These are phyloP conservation scores for Dicyrtoma fusca DNA, from an alignment of 2,888 invertebrate species.

Conservation along the genomic window DNA sequence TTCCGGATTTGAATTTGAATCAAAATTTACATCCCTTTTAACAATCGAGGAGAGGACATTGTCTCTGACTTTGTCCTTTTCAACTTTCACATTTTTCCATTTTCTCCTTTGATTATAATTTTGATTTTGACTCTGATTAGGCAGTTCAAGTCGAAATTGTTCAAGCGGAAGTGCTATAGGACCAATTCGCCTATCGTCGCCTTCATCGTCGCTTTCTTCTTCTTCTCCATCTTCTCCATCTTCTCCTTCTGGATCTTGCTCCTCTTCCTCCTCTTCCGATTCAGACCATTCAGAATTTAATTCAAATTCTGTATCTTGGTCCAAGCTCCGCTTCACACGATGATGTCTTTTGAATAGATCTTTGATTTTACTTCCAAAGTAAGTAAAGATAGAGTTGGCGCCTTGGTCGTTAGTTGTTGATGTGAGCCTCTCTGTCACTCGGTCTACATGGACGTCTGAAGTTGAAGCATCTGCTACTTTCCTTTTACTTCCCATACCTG, in stretches of 20 bases:
- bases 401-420: not conserved
- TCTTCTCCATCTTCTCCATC: not conserved
- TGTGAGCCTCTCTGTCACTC: too few relatives aligned
- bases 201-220: too few relatives aligned
- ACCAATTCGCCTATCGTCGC: not conserved
- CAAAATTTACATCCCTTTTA: not conserved
- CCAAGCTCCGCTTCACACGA: conserved; percentile 21
- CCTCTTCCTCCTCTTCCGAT: conserved; percentile 2
- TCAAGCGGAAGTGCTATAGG: conserved; percentile 17
- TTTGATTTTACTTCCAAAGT: conserved; percentile 7
- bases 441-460: too few relatives aligned
- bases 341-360: conserved; percentile 27
- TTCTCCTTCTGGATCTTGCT: not conserved
- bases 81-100: not conserved
- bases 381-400: not conserved
- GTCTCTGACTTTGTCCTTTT: not conserved
- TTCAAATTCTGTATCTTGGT: not conserved
- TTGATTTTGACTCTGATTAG: not conserved
- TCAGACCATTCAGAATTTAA: not conserved
- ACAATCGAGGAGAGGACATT: not conserved
- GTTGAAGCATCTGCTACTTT: not conserved
- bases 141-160: too few relatives aligned
- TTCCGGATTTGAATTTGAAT: not conserved
- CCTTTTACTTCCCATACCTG: conserved; percentile 1
- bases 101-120: not conserved